Conservation (phyloP, 1,140 invertebrate species). For the Caenorhabditis latens region DNA sequence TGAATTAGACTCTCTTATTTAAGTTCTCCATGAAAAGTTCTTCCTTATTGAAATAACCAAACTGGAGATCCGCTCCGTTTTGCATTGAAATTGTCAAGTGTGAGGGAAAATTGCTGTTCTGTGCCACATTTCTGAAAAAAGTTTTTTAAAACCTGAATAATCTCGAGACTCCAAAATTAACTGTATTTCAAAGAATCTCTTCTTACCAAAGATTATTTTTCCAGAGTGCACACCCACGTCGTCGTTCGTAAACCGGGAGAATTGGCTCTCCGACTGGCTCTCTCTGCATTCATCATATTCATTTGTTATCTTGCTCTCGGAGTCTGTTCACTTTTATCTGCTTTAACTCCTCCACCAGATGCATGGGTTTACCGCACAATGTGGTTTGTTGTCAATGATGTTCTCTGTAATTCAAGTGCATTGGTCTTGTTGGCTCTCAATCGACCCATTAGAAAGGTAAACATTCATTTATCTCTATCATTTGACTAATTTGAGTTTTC, state of each 20-base stretch:
- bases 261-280: constrained; percentile 60
- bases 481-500: background rate
- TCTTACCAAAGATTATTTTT: background rate
- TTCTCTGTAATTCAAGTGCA: constrained; percentile 65
- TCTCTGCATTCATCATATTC: constrained; percentile 66
- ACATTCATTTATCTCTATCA: background rate
- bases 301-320: constrained; percentile 63
- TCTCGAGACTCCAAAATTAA: too few species aligned
- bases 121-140: too few species aligned
- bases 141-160: too few species aligned
- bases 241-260: constrained; percentile 62
- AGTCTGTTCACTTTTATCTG: constrained; percentile 62
- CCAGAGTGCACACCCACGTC: constrained; percentile 61
- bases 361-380: constrained; percentile 66
- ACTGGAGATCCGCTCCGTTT: too few species aligned
- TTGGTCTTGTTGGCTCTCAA: constrained; percentile 62
- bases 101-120: too few species aligned
- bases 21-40: too few species aligned
- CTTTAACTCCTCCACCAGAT: constrained; percentile 60
- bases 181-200: background rate
- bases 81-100: too few species aligned
- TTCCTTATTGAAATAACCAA: too few species aligned
- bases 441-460: constrained; percentile 58
- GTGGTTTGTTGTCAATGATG: constrained; percentile 68
- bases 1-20: too few species aligned